A percentile compares a stretch with the other conserved stretches of the same genome.
These are phyloP conservation scores for Eupeodes latifasciatus DNA, from an alignment of 2,888 invertebrate species.

Conservation along the genomic window DNA sequence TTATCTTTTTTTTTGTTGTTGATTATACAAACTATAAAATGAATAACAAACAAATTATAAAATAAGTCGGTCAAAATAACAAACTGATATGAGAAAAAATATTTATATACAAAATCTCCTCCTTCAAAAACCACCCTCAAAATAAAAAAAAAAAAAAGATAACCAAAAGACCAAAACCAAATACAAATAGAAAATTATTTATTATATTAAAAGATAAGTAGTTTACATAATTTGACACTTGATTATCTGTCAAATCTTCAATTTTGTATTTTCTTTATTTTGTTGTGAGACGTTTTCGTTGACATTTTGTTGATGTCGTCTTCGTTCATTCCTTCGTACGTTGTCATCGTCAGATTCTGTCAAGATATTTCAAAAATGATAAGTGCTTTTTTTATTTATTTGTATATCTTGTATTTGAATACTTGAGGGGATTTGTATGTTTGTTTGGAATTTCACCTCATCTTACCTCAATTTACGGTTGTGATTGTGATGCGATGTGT, in stretches of 20 bases:
- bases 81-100: constrained; percentile 38
- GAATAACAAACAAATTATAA: constrained; percentile 64
- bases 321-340: background rate
- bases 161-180: background rate
- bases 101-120: background rate
- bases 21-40: constrained; percentile 23
- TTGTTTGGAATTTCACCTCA: constrained; percentile 45
- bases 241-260: constrained; percentile 70
- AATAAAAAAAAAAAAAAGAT: constrained; percentile 25
- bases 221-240: constrained; percentile 70
- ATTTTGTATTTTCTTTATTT: background rate
- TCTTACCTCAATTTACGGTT: background rate
- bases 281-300: background rate
- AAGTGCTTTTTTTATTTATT: constrained; percentile 49
- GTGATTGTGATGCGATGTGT: constrained; percentile 4
- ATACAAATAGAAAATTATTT: constrained; percentile 22
- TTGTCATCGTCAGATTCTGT: constrained; percentile 34
- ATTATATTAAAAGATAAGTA: constrained; percentile 47
- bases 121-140: background rate
- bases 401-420: constrained; percentile 31
- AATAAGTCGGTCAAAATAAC: constrained; percentile 63
- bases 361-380: constrained; percentile 47
- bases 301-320: constrained; percentile 36
- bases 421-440: constrained; percentile 50
- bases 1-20: background rate